Conservation (phyloP, 2,888 invertebrate genomes). For the Dexiosoma caninum region DNA sequence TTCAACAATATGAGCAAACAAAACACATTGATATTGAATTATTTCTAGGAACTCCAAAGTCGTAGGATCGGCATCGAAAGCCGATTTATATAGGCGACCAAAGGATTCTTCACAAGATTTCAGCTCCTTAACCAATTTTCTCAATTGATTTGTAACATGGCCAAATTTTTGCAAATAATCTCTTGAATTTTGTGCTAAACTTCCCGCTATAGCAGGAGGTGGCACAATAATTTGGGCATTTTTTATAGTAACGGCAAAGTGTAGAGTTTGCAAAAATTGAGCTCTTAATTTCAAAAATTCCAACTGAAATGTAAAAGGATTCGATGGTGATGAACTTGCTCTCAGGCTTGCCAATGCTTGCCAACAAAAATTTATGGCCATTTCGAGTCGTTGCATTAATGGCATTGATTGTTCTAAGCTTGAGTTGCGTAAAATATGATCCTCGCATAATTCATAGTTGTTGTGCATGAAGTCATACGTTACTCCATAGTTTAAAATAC, state of each 20-base stretch:
- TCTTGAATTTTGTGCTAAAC: slow-evolving; percentile 86
- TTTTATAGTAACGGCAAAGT: slow-evolving; percentile 77
- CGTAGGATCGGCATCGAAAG: slow-evolving; percentile 90
- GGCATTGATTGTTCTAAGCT: slow-evolving; percentile 73
- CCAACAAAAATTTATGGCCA: slow-evolving; percentile 82
- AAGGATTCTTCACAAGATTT: slow-evolving; percentile 85
- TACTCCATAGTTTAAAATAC: slow-evolving; percentile 80
- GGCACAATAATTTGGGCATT: slow-evolving; percentile 87
- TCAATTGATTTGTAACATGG: slow-evolving; percentile 86
- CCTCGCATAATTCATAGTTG: slow-evolving; percentile 73
- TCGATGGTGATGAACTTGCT: slow-evolving; percentile 78
- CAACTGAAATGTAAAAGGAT: slow-evolving; percentile 82
- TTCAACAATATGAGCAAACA: slow-evolving; percentile 76
- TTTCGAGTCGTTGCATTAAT: slow-evolving; percentile 78
- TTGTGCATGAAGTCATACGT: slow-evolving; percentile 78
- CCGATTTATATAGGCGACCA: slow-evolving; percentile 87
- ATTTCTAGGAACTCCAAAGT: slow-evolving; percentile 86
- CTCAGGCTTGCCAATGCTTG: slow-evolving; percentile 81
- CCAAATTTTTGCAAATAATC: slow-evolving; percentile 89
- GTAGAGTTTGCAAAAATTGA: slow-evolving; percentile 83
- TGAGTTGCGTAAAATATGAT: slow-evolving; percentile 60
- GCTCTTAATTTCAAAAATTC: slow-evolving; percentile 88
- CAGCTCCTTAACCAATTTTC: slow-evolving; percentile 85
- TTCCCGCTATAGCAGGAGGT: slow-evolving; percentile 93
- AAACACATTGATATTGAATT: slow-evolving; percentile 75